A percentile compares a stretch with the other conserved stretches of the same genome.
phyloP scores from a whole-genome alignment of 2,797 vertebrate species.

The Macropodus opercularis region DNA sequence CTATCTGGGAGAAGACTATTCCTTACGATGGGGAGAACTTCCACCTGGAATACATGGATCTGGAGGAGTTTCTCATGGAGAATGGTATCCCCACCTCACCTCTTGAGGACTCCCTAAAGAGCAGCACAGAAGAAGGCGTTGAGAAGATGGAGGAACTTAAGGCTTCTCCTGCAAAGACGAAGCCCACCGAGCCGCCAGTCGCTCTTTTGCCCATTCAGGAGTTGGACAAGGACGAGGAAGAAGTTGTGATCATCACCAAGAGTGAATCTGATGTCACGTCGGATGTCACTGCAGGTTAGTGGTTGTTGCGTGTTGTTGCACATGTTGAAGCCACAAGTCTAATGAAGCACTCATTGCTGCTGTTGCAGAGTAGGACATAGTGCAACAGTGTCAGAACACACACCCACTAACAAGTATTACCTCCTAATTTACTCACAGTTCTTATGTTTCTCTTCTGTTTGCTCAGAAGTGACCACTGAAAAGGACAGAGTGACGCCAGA shows the following conservation, averaged over 20 bases:
- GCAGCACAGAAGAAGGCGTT: constrained; percentile 25
- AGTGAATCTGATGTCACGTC: constrained; percentile 48
- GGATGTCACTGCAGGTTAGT: constrained; percentile 74
- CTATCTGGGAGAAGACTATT: constrained; percentile 99
- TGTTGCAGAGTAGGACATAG: constrained; percentile 1
- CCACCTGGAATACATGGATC: constrained; percentile 98
- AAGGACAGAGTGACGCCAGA: constrained; percentile 83
- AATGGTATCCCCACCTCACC: constrained; percentile 87
- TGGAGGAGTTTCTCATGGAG: constrained; percentile 96
- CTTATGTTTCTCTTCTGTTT: constrained; percentile 5
- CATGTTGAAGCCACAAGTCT: background rate
- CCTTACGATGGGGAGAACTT: constrained; percentile 95
- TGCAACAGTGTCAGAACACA: too few species aligned
- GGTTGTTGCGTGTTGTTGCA: background rate
- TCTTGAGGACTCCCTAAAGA: constrained; percentile 45
- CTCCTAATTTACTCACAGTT: background rate
- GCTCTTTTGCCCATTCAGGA: constrained; percentile 87
- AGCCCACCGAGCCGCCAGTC: constrained; percentile 17
- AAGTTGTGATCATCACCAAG: constrained; percentile 68
- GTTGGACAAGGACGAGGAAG: constrained; percentile 76
- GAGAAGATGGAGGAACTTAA: constrained; percentile 58
- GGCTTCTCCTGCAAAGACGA: background rate
- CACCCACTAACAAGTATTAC: too few species aligned
- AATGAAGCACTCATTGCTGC: background rate
- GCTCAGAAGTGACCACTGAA: constrained; percentile 82